Base-by-base conservation (phyloP, 2,888 invertebrate genomes). In the Trachelus iudaicus region DNA sequence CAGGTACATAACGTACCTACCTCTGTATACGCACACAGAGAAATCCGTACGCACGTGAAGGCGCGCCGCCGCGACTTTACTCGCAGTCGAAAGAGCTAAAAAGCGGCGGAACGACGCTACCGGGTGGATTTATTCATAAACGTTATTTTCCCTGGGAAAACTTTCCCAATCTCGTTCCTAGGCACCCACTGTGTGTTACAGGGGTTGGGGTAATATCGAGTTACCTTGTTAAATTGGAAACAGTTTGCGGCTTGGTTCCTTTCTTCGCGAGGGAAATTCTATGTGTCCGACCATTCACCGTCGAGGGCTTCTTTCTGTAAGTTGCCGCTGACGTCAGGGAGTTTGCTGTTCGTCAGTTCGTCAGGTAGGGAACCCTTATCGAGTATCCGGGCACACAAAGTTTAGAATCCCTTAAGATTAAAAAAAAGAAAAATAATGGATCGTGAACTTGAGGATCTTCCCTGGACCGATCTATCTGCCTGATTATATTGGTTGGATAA, bases 141-240 rank as follows among this genome's bases (percentile, higher is more conserved):
- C 85, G 83, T 88, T 87, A 87, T 85, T 86, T 84, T 83, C 81
- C 82, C 69, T 12, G 78, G 34, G 81, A 78, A 87, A 89, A 88
- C 87, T 89, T 89, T 87, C 81, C 84, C 86, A 88, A 89, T 89
- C 85, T 87, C 85, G 85, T 86, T 84, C 82, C 40, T 56, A 56
- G 40, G 9, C 34, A 56, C 31, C 23, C 73, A 13, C 35, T 35
- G 34, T 40, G 37, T 73, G 37, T 37, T 34, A 68, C 30, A 69
- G 71, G 75, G 76, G 80, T 69, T 81, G 81, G 82, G 81, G 84
- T 86, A 87, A 88, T 88, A 88, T 89, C 88, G 85, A 88, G 88
- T 88, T 89, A 88, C 86, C 87, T 87, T 83, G 87, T 89, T 87
- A 87, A 87, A 88, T 87, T 85, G 87, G 84, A 87, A 87, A 87